These are phyloP conservation scores for Philypnodon macrostomus DNA, from an alignment of 2,797 vertebrate species.

Conservation along the genomic window DNA sequence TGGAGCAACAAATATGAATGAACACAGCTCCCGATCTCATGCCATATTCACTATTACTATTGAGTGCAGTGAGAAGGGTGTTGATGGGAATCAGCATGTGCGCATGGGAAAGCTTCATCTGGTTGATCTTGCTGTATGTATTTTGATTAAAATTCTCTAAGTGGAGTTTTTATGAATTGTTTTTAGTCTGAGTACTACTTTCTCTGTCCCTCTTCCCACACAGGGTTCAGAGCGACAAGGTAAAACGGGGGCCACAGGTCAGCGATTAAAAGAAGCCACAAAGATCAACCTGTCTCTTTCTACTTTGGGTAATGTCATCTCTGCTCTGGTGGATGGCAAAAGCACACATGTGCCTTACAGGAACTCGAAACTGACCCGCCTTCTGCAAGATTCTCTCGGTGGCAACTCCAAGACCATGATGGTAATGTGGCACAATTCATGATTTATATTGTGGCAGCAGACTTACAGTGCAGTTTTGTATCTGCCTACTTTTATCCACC, in stretches of 20 bases:
- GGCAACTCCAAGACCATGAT: slow-evolving; percentile 99
- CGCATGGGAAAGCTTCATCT: slow-evolving; percentile 98
- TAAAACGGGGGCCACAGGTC: slow-evolving; percentile 96
- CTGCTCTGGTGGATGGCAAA: slow-evolving; percentile 95
- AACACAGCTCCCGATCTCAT: slow-evolving; percentile 96
- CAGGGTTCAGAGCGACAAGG: slow-evolving; percentile 96
- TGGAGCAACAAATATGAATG: slow-evolving; percentile 98
- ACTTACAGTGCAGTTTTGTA: slow-evolving; percentile 4
- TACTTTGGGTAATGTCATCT: slow-evolving; percentile 98
- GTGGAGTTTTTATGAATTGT: not conserved
- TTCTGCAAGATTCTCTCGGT: slow-evolving; percentile 95
- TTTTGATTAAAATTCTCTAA: not conserved
- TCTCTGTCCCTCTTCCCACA: not conserved
- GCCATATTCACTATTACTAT: slow-evolving; percentile 99
- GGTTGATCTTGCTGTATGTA: slow-evolving; percentile 93
- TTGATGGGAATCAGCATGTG: slow-evolving; percentile 95
- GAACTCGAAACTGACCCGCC: slow-evolving; percentile 95
- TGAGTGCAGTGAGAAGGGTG: slow-evolving; percentile 95
- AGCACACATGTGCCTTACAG: slow-evolving; percentile 98
- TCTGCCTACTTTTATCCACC: slow-evolving; percentile 9
- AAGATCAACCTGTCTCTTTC: slow-evolving; percentile 98
- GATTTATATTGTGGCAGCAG: no score
- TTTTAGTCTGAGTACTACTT: not conserved
- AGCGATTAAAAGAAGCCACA: slow-evolving; percentile 95
- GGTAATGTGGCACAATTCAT: slow-evolving; percentile 81